Evolutionary conservation across 1,140 invertebrate genomes (phyloP), one percentile per base, ranked within the genome.

Genomic region (Drosophila sp.): DNA sequence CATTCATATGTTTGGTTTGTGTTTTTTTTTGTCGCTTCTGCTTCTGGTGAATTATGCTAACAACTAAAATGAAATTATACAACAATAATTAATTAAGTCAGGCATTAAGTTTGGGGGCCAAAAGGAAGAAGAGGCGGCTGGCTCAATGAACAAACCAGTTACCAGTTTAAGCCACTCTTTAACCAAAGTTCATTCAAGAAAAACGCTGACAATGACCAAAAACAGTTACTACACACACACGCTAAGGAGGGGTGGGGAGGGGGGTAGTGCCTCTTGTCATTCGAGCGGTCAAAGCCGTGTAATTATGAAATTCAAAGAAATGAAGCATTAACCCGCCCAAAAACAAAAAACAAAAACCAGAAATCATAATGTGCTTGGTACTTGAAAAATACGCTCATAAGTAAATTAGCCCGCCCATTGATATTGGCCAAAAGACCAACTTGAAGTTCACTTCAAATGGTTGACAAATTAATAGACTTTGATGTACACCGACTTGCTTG

Each of bases 221-320:
- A 69, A 66, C 76, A 87, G 76, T 85, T 82, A 84, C 66, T 63
- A 70, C 60, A 56, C 40, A 47, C 11, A 29, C 3, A 30, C 4
- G 7, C 7, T 1, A 35, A 35, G 17, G n/a, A 8, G 27, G 1
- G 4, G 44, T 47, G 25, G 10, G 25, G 11, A 3, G 35, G 8
- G 57, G 32, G n/a, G 29, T 17, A 17, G 17, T 17, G 17, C 44
- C 44, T 47, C 23, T 47, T 47, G 79, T 83, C 81, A 79, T 82
- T 82, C 76, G 72, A 87, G 76, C 82, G 83, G 83, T 86, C 83
- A 86, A 76, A 87, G 83, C 70, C 80, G 76, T 83, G 83, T 87
- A 89, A 87, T 87, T 87, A 87, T 87, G 83, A 87, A 87, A 89
- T 87, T 87, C 83, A 84, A 87, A 87, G 83, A 87, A 87, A 79